Evolutionary conservation across 2,888 invertebrate species (phyloP).

Genomic region (Nymphalis c-album): DNA sequence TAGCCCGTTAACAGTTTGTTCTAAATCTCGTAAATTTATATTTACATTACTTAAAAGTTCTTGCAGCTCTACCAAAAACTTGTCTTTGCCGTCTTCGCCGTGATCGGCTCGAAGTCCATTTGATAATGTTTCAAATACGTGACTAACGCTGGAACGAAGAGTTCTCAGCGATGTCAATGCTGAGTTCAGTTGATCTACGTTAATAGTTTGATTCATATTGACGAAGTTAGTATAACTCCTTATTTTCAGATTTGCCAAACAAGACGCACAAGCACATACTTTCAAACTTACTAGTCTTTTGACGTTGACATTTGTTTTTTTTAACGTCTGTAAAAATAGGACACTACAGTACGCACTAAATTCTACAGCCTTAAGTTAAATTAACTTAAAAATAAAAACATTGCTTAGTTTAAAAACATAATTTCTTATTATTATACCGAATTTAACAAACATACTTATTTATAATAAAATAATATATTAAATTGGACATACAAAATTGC

Average conservation of each 20-base stretch:
- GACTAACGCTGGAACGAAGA: constrained; percentile 90
- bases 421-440: no score
- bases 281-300: no score
- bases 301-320: no score
- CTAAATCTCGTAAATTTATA: constrained; percentile 91
- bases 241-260: not conserved
- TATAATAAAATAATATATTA: no score
- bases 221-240: constrained; percentile 47
- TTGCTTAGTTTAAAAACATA: no score
- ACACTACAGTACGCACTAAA: no score
- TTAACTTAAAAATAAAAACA: no score
- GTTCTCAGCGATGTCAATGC: constrained; percentile 89
- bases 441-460: no score
- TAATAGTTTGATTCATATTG: constrained; percentile 57
- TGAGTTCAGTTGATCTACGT: constrained; percentile 86
- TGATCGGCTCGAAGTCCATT: constrained; percentile 90
- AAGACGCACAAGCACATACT: not conserved
- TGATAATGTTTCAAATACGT: constrained; percentile 92
- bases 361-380: no score
- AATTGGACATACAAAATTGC: no score
- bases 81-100: constrained; percentile 90
- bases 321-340: no score
- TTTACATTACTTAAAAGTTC: constrained; percentile 90
- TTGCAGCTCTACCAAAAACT: constrained; percentile 90
- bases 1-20: constrained; percentile 85